These are phyloP conservation scores for Stegodyphus mimosarum DNA, from an alignment of 1,140 invertebrate species.

Conservation along the genomic window DNA sequence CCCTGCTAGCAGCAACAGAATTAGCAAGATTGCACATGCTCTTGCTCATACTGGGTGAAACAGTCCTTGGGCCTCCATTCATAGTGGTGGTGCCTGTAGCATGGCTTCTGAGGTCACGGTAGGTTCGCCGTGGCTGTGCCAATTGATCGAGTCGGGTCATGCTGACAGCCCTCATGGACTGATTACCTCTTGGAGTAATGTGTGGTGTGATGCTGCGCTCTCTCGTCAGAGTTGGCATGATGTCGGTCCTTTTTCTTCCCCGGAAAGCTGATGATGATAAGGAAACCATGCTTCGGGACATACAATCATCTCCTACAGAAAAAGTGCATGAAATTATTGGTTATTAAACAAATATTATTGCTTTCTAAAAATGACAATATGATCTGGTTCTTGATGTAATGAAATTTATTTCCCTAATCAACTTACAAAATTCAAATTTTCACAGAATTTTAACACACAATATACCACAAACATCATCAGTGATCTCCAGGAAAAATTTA, in stretches of 20 bases:
- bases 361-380: too few relatives aligned
- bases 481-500: too few relatives aligned
- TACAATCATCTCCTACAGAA: constrained; percentile 52
- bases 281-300: constrained; percentile 62
- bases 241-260: constrained; percentile 57
- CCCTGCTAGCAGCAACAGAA: neutral
- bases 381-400: too few relatives aligned
- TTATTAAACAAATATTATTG: too few relatives aligned
- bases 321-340: neutral
- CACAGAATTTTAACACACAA: too few relatives aligned
- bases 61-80: constrained; percentile 34
- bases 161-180: constrained; percentile 78
- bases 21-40: constrained; percentile 61
- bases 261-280: constrained; percentile 45
- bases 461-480: too few relatives aligned
- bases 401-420: too few relatives aligned
- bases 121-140: constrained; percentile 76
- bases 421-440: too few relatives aligned
- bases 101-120: constrained; percentile 9
- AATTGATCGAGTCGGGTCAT: constrained; percentile 90
- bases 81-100: constrained; percentile 1
- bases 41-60: constrained; percentile 58
- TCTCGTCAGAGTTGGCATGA: constrained; percentile 45
- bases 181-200: constrained; percentile 47
- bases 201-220: constrained; percentile 49